Evolutionary conservation across 2,113 vertebrate species (phyloP), one percentile per base, ranked within the genome.

Genomic region (cat (Felis catus)): DNA sequence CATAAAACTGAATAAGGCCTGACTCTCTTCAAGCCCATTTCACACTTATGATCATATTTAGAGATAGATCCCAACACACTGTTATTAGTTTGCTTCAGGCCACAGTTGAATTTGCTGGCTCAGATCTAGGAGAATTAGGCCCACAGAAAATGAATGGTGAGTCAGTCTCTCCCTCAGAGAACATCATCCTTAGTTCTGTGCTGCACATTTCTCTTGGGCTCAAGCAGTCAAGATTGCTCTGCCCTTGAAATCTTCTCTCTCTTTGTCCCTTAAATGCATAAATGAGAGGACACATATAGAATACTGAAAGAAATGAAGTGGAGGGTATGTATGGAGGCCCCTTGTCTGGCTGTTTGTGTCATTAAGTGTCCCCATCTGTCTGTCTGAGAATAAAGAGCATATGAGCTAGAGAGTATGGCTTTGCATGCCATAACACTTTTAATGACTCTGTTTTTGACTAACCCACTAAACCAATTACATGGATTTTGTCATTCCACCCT

Each of bases 1-100:
- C 7, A 71, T 82, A 91, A 92, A 82, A 92, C 25, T 93, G 41
- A 65, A 71, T 53, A 92, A 90, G 89, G 25, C 29, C 87, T 85
- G 31, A 84, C 33, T 84, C 73, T 94, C 91, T 96, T 79, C 86
- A 92, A 89, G 83, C n/a, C 58, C n/a, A 79, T 93, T 93, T 95
- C 53, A 95, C 58, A 87, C 23, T 70, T 87, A 65, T 0, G 33
- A 39, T 76, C 45, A 31, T 87, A 91, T 78, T 95, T 83, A 25
- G 85, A 96, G 83, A 58, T 33, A 96, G 23, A 90, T 12, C 10
- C 84, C 23, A 71, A 12, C 41, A 48, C 14, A 18, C 68, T 29
- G 27, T 85, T 86, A 15, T 36, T 53, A 86, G 29, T 89, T 95
- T 91, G 61, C 45, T 92, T 33, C 7, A 27, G 55, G 68, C 71